Conservation (phyloP, 2,113 vertebrate genomes). For the Actenoides lindsayi region DNA sequence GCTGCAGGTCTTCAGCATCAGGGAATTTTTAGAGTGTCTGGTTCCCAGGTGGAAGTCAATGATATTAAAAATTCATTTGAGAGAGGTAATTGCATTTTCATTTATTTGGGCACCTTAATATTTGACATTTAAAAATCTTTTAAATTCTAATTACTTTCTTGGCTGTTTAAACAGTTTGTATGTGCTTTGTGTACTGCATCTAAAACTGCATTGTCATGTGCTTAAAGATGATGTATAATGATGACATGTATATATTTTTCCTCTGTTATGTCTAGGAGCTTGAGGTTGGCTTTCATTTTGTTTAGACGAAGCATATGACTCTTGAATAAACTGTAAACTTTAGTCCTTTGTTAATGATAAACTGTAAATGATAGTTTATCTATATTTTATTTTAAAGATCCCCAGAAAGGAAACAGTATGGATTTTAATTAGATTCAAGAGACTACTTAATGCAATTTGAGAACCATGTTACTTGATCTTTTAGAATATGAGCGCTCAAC, state of each 20-base stretch:
- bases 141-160: slow-evolving; percentile 23
- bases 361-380: neutral
- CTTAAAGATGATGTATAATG: neutral
- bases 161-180: neutral
- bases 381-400: neutral
- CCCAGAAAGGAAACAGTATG: neutral
- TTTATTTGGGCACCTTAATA: slow-evolving; percentile 15
- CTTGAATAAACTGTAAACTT: neutral
- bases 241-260: neutral
- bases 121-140: neutral
- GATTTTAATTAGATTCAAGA: neutral
- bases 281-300: neutral
- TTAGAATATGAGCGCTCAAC: neutral
- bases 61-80: slow-evolving; percentile 99
- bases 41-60: slow-evolving; percentile 98
- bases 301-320: neutral
- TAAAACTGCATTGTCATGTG: neutral
- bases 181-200: neutral
- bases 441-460: neutral
- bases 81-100: slow-evolving; percentile 84
- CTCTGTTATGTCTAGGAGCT: neutral
- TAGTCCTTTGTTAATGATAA: neutral
- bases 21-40: slow-evolving; percentile 96
- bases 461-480: neutral
- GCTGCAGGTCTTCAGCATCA: slow-evolving; percentile 95